Base-by-base conservation (phyloP, 2,797 vertebrate species). In the Erpetoichthys calabaricus region DNA sequence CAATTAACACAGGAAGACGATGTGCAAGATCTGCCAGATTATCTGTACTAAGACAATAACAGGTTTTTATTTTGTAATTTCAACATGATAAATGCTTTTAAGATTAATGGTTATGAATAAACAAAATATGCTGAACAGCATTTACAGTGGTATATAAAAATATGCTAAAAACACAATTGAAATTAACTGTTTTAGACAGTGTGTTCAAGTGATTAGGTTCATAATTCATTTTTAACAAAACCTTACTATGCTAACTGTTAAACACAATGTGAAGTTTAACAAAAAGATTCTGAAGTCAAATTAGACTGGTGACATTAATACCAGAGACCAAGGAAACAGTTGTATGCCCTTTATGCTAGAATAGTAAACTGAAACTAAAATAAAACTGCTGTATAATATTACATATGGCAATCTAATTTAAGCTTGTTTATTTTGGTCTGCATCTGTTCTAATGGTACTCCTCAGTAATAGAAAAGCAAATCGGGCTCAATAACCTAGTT, bases 321-420 rank as follows among this genome's bases (percentile, higher is more conserved):
- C 66, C 66, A 45, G 68, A 68, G 50, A 54, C 64, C 61, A 57
- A 9, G 56, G 47, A 42, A 65, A 56, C 73, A 68, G 59, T 59
- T 63, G 62, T 10, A 58, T 71, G 65, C 72, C 72, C 69, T 70
- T 76, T 72, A 74, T 66, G 74, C 52, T 78, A 71, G 63, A 70
- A 79, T 64, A 74, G 68, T 78, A 79, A 81, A 77, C 73, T 70
- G 73, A 82, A 76, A 74, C 70, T 75, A 82, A 86, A 87, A 87
- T 85, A 80, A 84, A 80, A 81, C 68, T 69, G 56, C 67, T 77
- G 82, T 78, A 78, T 86, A 86, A 72, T 59, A 75, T 86, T 88
- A 83, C 83, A 88, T 75, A 81, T 72, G 67, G 60, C 73, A 57
- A 68, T 72, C 73, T 80, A 86, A 80, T 89, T 87, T 80, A 85